Conservation (phyloP, 2,113 vertebrate genomes). For the Corythornis cristatus region DNA sequence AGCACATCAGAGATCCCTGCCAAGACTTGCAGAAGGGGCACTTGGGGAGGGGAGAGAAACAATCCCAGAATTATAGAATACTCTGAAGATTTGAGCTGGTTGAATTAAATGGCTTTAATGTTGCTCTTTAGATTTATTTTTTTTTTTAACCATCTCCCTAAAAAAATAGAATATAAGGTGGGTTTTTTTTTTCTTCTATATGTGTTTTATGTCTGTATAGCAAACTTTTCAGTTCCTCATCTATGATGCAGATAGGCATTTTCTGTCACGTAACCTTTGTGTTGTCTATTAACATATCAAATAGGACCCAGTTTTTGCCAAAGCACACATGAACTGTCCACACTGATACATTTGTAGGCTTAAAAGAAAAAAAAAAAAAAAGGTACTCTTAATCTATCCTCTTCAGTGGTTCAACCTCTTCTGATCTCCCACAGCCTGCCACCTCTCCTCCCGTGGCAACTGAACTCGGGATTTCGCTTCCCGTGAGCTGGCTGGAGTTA, state of each 20-base stretch:
- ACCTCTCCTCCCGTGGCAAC: background rate
- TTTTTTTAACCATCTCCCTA: background rate
- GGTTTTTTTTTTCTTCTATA: background rate
- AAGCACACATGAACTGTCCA: background rate
- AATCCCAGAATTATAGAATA: background rate
- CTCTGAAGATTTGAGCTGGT: background rate
- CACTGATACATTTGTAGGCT: background rate
- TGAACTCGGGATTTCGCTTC: background rate
- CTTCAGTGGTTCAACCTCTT: background rate
- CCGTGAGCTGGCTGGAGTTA: background rate
- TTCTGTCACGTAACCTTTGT: background rate
- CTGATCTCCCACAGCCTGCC: background rate
- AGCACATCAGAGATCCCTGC: background rate
- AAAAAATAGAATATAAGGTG: background rate
- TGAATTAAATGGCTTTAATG: background rate
- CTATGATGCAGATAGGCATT: background rate
- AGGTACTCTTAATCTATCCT: background rate
- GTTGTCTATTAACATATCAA: background rate
- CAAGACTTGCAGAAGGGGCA: background rate
- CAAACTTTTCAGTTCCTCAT: background rate
- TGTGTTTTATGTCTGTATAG: background rate
- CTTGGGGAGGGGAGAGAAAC: background rate
- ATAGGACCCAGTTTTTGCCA: background rate
- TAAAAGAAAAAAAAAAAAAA: background rate
- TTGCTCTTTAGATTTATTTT: background rate